Percentiles rank a stretch among this genome's conserved stretches.
phyloP scores from a whole-genome alignment of 2,888 invertebrate genomes.

The Capitulum mitella region DNA sequence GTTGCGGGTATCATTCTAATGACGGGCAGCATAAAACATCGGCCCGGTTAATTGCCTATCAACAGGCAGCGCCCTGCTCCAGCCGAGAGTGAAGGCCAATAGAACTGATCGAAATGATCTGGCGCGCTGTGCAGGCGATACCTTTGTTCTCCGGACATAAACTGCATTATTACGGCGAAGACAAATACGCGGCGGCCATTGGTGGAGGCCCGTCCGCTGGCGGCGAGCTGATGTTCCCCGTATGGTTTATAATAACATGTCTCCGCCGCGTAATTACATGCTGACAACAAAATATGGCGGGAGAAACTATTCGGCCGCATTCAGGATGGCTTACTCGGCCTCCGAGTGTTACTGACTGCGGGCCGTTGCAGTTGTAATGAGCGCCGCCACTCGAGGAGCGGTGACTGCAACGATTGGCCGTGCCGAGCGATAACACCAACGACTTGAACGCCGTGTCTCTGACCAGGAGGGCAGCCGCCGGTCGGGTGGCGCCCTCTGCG shows the following conservation, averaged over 20 bases:
- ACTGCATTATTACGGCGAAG: not conserved
- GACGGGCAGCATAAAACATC: not conserved
- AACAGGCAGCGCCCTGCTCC: not conserved
- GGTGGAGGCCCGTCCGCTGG: not conserved
- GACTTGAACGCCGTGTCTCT: conserved; percentile 7
- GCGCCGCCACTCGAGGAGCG: not conserved
- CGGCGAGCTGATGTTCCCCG: not conserved
- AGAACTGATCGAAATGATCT: not conserved
- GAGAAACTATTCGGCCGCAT: not conserved
- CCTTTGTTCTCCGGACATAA: not conserved
- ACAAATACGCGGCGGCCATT: not conserved
- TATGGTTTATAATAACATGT: conserved; percentile 21
- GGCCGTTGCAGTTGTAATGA: not conserved
- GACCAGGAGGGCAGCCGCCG: not conserved
- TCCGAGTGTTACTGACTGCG: not conserved
- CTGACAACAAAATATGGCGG: conserved; percentile 8
- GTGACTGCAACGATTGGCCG: not conserved
- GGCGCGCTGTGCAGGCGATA: not conserved
- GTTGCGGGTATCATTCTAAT: conserved; percentile 4
- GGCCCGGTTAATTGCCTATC: not conserved
- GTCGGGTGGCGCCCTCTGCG: not conserved
- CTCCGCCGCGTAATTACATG: conserved; percentile 12
- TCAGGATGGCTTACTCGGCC: not conserved
- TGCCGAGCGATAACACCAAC: not conserved
- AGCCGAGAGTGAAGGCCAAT: not conserved